Percentiles rank a stretch among this genome's conserved stretches.
These are phyloP conservation scores for Amblyornis subalaris DNA, from an alignment of 2,113 vertebrate genomes.

Conservation along the genomic window DNA sequence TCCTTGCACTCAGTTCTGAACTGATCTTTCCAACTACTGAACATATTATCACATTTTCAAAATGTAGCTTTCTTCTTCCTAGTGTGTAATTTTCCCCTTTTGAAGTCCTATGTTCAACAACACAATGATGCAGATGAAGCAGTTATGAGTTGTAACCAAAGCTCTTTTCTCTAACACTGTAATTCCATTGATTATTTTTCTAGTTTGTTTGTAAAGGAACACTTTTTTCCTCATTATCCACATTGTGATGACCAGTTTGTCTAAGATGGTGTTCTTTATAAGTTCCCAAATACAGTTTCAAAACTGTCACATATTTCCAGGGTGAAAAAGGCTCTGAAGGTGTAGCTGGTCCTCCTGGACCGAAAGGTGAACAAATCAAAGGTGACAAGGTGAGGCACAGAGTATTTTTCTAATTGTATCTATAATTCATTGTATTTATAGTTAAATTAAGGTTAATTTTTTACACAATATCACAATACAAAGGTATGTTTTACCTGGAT, in stretches of 20 bases:
- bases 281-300: neutral
- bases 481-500: neutral
- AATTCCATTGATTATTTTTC: neutral
- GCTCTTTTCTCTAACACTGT: neutral
- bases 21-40: neutral
- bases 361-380: conserved; percentile 73
- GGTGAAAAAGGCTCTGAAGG: conserved; percentile 84
- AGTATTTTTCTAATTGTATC: neutral
- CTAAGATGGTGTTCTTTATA: neutral
- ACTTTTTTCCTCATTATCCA: neutral
- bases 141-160: neutral
- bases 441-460: neutral
- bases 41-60: neutral
- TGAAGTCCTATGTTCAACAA: neutral
- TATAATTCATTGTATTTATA: neutral
- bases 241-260: neutral
- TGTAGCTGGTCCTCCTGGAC: conserved; percentile 70
- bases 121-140: neutral
- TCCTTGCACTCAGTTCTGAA: neutral
- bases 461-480: neutral
- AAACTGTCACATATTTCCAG: conserved; percentile 64
- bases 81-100: neutral
- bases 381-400: conserved; percentile 79
- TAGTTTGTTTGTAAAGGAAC: neutral
- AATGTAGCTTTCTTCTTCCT: neutral